A percentile compares a stretch with the other conserved stretches of the same genome.
These are phyloP conservation scores for Pycnomerus fuliginosus DNA, from an alignment of 2,888 invertebrate genomes.

Conservation along the genomic window DNA sequence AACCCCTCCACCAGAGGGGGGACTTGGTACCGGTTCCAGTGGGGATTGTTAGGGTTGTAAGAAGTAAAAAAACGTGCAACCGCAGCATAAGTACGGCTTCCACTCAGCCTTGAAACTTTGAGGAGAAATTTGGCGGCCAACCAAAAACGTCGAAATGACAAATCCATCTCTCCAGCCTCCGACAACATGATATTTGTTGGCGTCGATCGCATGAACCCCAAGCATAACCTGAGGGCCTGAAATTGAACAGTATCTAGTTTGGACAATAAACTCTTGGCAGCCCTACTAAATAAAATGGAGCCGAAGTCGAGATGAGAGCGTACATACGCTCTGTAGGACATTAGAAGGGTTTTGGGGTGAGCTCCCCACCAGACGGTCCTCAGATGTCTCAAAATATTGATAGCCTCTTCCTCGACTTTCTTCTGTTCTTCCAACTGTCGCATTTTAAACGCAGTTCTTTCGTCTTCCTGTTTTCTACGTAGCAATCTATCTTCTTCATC, in stretches of 20 bases:
- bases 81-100: too few relatives aligned
- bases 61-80: too few relatives aligned
- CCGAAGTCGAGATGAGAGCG: neutral
- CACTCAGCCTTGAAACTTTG: too few relatives aligned
- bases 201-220: neutral
- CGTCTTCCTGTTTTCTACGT: slow-evolving; percentile 86
- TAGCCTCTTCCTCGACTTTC: slow-evolving; percentile 76
- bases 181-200: neutral
- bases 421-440: slow-evolving; percentile 64
- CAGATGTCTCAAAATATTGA: neutral
- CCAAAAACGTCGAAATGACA: too few relatives aligned
- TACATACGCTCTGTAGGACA: neutral
- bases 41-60: too few relatives aligned
- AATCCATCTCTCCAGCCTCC: neutral
- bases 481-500: slow-evolving; percentile 91
- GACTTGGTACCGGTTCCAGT: too few relatives aligned
- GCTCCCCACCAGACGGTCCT: neutral
- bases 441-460: slow-evolving; percentile 75
- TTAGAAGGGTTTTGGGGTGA: neutral
- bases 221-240: neutral
- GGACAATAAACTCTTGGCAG: neutral
- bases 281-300: neutral
- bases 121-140: too few relatives aligned
- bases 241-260: neutral
- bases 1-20: too few relatives aligned